Evolutionary conservation across 2,113 vertebrate species (phyloP).

Genomic region (Oxyruncus cristatus): DNA sequence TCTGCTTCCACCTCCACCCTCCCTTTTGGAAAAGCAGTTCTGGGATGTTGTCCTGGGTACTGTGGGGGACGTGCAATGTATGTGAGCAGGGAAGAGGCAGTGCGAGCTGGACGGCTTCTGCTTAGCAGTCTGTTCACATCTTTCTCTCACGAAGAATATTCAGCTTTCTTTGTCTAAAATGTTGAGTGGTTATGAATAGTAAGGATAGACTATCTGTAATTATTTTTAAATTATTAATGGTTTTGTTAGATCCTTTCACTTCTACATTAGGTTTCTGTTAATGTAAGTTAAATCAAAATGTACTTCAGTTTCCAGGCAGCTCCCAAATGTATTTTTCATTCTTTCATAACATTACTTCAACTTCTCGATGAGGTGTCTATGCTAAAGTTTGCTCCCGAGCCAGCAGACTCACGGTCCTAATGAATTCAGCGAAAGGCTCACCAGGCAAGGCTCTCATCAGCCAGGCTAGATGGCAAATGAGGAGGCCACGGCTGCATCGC

Average conservation of each 20-base stretch:
- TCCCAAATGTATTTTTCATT: constrained; percentile 78
- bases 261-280: constrained; percentile 81
- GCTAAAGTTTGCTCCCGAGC: constrained; percentile 48
- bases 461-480: not conserved
- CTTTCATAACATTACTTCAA: constrained; percentile 77
- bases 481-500: not conserved
- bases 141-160: constrained; percentile 68
- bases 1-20: not conserved
- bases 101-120: not conserved
- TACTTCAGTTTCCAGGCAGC: constrained; percentile 73
- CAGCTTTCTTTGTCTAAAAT: constrained; percentile 80
- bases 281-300: constrained; percentile 81
- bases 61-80: accelerated
- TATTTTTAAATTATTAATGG: constrained; percentile 85
- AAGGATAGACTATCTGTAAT: constrained; percentile 80
- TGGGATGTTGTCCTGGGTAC: not conserved
- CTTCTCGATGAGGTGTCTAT: constrained; percentile 54
- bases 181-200: constrained; percentile 80
- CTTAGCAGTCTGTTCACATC: constrained; percentile 73
- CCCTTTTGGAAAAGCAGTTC: not conserved
- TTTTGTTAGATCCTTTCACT: constrained; percentile 81
- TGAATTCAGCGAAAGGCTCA: not conserved
- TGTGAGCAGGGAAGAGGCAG: not conserved
- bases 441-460: not conserved
- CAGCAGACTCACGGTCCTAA: not conserved